Base-by-base conservation (phyloP, 2,888 invertebrate species). In the Pterostichus madidus region DNA sequence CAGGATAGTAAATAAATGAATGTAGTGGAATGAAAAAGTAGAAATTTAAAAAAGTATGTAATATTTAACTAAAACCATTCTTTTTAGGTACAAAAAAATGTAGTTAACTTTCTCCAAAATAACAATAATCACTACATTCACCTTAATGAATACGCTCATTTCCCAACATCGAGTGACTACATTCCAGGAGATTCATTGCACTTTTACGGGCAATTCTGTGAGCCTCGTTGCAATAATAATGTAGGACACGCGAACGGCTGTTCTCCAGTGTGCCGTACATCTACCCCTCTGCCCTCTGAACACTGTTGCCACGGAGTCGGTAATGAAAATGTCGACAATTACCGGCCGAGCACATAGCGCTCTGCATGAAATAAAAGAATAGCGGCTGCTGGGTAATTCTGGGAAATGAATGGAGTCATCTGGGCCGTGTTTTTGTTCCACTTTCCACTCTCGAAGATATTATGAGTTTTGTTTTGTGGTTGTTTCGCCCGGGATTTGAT, bases 291-390 rank as follows among this genome's bases (percentile, higher is more conserved):
- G 39, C 8, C 8, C 7, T 5, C 15, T 13, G 11, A 13, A 13
- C 56, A 56, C 0, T 56, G 56, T 56, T 17, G 56, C 56, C 56
- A 52, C 17, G 56, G 13, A 64, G 64, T 32, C 44, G 17, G 68
- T 71, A 71, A 71, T 71, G 68, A 71, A 71, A 71, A 71, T 71
- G 68, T 71, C 68, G 68, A 71, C 68, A 44, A 71, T 71, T 71
- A 71, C 68, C 39, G 68, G 17, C 68, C 39, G 68, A 39, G 44
- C 44, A 17, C 68, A 39, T 10, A 13, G 56, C 49, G 49, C 49
- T 11, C 44, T 68, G 44, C 68, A 71, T 44, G 68, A 71, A 71
- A 71, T 71, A 71, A 71, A 71, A 71, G 68, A 71, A 71, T 71
- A 17, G 13, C 17, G 56, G 13, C 59, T 32, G 44, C 39, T 11